A percentile compares a stretch with the other conserved stretches of the same genome.
Conservation (phyloP, 1,140 invertebrate genomes). For the Neodiprion lecontei region DNA sequence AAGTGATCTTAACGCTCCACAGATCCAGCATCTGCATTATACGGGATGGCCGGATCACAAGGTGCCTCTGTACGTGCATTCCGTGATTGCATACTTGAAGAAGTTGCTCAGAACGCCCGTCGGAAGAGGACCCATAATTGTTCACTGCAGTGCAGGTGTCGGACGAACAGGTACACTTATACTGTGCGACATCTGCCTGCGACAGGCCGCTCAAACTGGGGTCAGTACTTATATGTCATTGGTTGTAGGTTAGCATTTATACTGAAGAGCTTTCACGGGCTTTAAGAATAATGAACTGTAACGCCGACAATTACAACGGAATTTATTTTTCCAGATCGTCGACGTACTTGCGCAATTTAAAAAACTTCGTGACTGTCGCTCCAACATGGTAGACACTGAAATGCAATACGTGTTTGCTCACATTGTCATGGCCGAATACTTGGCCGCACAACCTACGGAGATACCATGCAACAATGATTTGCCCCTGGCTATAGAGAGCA, state of each 20-base stretch:
- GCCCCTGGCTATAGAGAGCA: constrained; percentile 27
- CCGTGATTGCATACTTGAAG: constrained; percentile 72
- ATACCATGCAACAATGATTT: constrained; percentile 39
- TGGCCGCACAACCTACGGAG: constrained; percentile 34
- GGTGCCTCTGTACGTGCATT: constrained; percentile 73
- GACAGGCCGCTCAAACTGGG: constrained; percentile 39
- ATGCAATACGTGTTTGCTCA: constrained; percentile 49
- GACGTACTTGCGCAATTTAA: constrained; percentile 39
- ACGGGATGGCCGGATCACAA: constrained; percentile 99
- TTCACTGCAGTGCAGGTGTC: constrained; percentile 78
- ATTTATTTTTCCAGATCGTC: constrained; percentile 30
- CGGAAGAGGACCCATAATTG: constrained; percentile 88
- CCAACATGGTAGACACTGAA: constrained; percentile 50
- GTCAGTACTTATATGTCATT: constrained; percentile 22
- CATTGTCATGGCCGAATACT: constrained; percentile 43
- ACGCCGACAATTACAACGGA: no score
- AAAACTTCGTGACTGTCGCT: constrained; percentile 36
- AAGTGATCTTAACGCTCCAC: constrained; percentile 45
- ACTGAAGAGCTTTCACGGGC: no score
- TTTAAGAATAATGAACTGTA: no score
- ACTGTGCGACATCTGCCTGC: constrained; percentile 54
- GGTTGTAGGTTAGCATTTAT: background rate
- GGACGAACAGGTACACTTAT: constrained; percentile 76
- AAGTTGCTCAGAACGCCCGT: constrained; percentile 71
- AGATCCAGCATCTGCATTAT: constrained; percentile 96